These are phyloP conservation scores for Ormyrus labotus DNA, from an alignment of 2,888 invertebrate species.

Conservation along the genomic window DNA sequence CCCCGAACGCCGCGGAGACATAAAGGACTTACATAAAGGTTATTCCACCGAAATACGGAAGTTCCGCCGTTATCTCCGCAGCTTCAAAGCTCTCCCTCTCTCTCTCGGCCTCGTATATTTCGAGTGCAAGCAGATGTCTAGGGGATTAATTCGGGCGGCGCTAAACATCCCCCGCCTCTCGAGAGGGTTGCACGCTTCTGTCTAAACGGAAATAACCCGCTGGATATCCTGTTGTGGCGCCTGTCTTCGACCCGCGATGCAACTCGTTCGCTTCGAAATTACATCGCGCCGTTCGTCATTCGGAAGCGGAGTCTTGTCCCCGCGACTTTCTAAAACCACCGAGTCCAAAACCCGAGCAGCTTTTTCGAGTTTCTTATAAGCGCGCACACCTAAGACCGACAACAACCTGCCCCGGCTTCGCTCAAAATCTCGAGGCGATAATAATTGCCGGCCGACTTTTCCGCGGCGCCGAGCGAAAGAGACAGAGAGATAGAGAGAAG, in stretches of 20 bases:
- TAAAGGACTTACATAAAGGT: constrained; percentile 28
- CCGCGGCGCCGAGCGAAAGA: background rate
- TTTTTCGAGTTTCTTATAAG: too few relatives aligned
- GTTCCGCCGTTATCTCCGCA: background rate
- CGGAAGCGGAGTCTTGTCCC: too few relatives aligned
- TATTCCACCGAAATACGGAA: constrained; percentile 29
- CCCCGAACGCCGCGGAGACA: background rate
- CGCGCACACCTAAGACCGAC: background rate
- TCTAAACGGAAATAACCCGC: constrained; percentile 21
- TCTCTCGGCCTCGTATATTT: too few relatives aligned
- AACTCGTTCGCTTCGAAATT: too few relatives aligned
- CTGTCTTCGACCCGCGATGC: background rate
- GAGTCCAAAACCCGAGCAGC: too few relatives aligned
- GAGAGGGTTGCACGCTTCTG: background rate
- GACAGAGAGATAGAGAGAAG: background rate
- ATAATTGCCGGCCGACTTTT: constrained; percentile 7
- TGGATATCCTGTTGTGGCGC: background rate
- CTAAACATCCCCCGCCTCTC: background rate
- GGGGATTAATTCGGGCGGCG: constrained; percentile 14
- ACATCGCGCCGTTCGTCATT: too few relatives aligned
- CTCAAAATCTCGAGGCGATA: background rate
- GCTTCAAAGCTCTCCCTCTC: background rate
- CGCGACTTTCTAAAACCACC: too few relatives aligned
- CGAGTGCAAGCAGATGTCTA: background rate
- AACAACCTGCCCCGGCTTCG: background rate